phyloP scores from a whole-genome alignment of 64 coral and sea anemone species.

The Stichodactyla mertensii region DNA sequence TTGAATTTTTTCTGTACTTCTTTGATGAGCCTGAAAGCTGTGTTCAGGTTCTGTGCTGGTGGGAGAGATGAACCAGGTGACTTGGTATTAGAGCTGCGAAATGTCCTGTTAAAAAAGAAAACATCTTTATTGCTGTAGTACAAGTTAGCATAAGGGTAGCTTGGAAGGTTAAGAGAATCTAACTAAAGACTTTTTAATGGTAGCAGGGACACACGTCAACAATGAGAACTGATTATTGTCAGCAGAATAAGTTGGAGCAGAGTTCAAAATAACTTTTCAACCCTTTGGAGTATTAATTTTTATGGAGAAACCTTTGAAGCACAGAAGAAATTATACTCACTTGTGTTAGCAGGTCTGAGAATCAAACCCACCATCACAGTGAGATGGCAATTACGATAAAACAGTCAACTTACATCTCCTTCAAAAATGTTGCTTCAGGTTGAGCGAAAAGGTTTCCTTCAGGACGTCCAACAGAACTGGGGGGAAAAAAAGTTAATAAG shows the following conservation, averaged over 20 bases:
- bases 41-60: slow-evolving; percentile 79
- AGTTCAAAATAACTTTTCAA: too few relatives aligned
- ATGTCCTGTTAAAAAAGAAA: slow-evolving; percentile 43
- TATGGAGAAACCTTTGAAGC: too few relatives aligned
- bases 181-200: too few relatives aligned
- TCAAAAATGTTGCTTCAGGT: slow-evolving; percentile 92
- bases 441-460: slow-evolving; percentile 88
- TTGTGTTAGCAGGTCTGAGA: too few relatives aligned
- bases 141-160: too few relatives aligned
- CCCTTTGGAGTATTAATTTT: too few relatives aligned
- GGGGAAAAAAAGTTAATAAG: background rate
- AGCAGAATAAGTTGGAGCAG: too few relatives aligned
- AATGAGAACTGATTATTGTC: too few relatives aligned
- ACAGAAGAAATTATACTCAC: too few relatives aligned
- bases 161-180: too few relatives aligned
- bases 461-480: slow-evolving; percentile 77
- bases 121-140: background rate
- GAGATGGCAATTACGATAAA: background rate
- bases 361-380: too few relatives aligned
- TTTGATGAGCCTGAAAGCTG: slow-evolving; percentile 88
- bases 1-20: slow-evolving; percentile 99
- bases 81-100: slow-evolving; percentile 92
- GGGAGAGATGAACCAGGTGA: slow-evolving; percentile 47
- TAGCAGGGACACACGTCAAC: too few relatives aligned
- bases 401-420: slow-evolving; percentile 80